Base-by-base conservation (phyloP, 2,113 vertebrate species). In the Xenopus laevis region DNA sequence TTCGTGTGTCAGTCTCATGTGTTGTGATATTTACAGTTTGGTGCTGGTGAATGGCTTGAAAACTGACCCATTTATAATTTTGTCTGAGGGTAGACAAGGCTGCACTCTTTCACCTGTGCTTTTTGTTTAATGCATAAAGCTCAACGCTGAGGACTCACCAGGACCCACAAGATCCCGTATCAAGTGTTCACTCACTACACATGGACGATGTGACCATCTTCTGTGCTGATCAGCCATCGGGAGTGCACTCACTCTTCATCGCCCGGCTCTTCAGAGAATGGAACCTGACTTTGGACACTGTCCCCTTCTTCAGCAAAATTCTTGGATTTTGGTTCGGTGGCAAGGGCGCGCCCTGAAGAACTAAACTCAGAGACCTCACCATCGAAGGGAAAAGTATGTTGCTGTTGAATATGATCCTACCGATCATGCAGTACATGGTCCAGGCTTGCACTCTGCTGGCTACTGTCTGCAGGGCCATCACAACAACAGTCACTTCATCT, bases 21-120 rank as follows among this genome's bases (percentile, higher is more conserved):
- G 15, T 13, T 15, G 13, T 8, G 7, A 52, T n/a, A n/a, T 71
- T 15, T 8, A 2, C 4, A 62, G 69, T 50, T 17, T 3, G 15
- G 21, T 71, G 5, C 10, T 23, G 5, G 69, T 71, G 1, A 71
- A 71, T 50, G 58, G 59, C 11, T 50, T 17, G n/a, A 10, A 50
- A 16, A 50, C 40, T 10, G 21, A 50, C 3, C 6, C 9, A 1
- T 15, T 71, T 0, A 12, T 12, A 10, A 11, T 71, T 0, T 8
- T 6, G 0, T 71, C 58, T 1, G 58, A 58, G 4, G 59, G 61
- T 2, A 23, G 57, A 21, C 63, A 71, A 17, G 58, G 58, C 12
- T 71, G 69, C 21, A 58, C 69, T 7, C 12, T 71, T 13, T 71
- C 69, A 65, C 40, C 63, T 45, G 13, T 65, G 9, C 40, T 65